These are phyloP conservation scores for Acanthoscelides obtectus DNA, from an alignment of 2,888 invertebrate genomes.

Conservation along the genomic window DNA sequence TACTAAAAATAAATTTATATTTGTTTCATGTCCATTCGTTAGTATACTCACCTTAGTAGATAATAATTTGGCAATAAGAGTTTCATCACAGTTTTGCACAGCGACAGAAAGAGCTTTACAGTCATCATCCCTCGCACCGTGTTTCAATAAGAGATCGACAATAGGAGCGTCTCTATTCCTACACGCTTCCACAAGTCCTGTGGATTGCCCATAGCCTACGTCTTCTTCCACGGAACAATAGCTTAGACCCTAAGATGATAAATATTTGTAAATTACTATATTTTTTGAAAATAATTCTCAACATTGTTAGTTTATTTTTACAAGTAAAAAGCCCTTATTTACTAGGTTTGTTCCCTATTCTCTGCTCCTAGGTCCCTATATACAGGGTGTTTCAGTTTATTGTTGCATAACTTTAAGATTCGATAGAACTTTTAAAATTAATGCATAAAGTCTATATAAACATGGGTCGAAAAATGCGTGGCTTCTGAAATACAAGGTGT, in stretches of 20 bases:
- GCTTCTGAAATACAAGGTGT: no score
- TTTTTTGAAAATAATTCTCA: not conserved
- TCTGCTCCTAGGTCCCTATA: no score
- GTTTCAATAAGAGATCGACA: slow-evolving; percentile 70
- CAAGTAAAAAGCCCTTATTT: not conserved
- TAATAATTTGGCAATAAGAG: slow-evolving; percentile 74
- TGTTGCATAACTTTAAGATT: no score
- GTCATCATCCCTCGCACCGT: slow-evolving; percentile 85
- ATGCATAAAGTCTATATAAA: no score
- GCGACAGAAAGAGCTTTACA: slow-evolving; percentile 77
- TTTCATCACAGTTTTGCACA: slow-evolving; percentile 67
- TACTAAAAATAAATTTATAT: no score
- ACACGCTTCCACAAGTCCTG: slow-evolving; percentile 66
- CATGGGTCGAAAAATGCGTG: no score
- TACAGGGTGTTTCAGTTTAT: no score
- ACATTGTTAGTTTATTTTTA: not conserved
- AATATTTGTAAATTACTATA: no score
- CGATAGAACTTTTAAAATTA: no score
- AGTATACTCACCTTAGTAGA: slow-evolving; percentile 70
- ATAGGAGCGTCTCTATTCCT: slow-evolving; percentile 63
- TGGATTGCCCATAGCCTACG: slow-evolving; percentile 48
- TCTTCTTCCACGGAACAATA: slow-evolving; percentile 49
- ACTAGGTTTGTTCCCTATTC: no score
- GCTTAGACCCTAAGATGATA: slow-evolving; percentile 32
- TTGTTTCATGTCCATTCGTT: no score